A percentile compares a stretch with the other conserved stretches of the same genome.
Conservation (phyloP, 2,888 invertebrate species). For the Pseudococcus jackbeardsleyi region DNA sequence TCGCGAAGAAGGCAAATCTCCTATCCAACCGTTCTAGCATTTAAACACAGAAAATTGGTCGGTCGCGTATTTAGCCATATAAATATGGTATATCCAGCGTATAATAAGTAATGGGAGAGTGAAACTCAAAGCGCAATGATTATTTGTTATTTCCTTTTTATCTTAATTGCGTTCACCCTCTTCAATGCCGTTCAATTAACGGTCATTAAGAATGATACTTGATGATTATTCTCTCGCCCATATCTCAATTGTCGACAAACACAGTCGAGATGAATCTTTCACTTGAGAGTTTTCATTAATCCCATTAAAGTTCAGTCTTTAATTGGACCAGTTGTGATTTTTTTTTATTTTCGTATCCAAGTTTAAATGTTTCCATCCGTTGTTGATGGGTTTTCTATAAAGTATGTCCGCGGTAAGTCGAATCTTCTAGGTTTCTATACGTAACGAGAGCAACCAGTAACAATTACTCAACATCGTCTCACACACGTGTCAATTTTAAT, state of each 20-base stretch:
- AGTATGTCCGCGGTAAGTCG: not conserved
- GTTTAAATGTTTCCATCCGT: constrained; percentile 44
- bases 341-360: constrained; percentile 4
- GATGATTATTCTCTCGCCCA: constrained; percentile 62
- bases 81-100: not conserved
- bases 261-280: constrained; percentile 52
- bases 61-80: not conserved
- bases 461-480: constrained; percentile 42
- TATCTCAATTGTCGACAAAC: constrained; percentile 61
- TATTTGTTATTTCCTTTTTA: constrained; percentile 63
- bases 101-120: constrained; percentile 47
- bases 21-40: not conserved
- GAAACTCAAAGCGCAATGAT: constrained; percentile 61
- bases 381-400: constrained; percentile 21
- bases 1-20: too few species aligned
- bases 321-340: constrained; percentile 51
- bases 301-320: constrained; percentile 40
- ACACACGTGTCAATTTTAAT: constrained; percentile 46
- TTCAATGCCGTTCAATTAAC: constrained; percentile 62
- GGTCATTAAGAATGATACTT: constrained; percentile 61
- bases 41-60: not conserved
- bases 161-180: constrained; percentile 63
- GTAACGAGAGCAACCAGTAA: constrained; percentile 25
- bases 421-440: not conserved
- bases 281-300: constrained; percentile 59